Percentiles rank a stretch among this genome's conserved stretches.
Conservation (phyloP, 1,140 invertebrate species). For the Cydia amplana region DNA sequence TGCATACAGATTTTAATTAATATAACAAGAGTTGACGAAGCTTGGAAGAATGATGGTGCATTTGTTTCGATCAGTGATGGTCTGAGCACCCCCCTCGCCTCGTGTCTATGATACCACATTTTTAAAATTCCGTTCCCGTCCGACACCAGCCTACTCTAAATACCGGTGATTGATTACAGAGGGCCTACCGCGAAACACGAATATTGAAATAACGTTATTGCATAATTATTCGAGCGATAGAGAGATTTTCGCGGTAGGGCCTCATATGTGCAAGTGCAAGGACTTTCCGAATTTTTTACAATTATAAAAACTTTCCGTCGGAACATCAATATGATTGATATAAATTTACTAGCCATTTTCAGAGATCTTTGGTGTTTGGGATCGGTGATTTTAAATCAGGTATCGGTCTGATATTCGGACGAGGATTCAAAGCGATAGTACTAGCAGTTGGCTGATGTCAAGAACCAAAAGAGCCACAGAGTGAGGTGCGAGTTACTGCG, state of each 20-base stretch:
- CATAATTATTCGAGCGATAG: too few relatives aligned
- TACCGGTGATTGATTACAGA: too few relatives aligned
- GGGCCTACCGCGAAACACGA: too few relatives aligned
- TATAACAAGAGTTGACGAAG: constrained; percentile 15
- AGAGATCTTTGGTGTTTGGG: too few relatives aligned
- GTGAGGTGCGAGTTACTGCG: constrained; percentile 17
- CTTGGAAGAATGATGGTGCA: constrained; percentile 5
- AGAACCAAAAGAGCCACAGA: constrained; percentile 18
- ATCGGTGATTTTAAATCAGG: not conserved
- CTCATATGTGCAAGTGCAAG: too few relatives aligned
- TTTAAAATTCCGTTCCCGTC: not conserved
- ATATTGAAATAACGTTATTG: too few relatives aligned
- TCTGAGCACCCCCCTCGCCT: not conserved
- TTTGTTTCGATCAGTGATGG: constrained; percentile 8
- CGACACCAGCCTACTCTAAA: not conserved
- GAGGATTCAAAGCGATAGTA: constrained; percentile 12
- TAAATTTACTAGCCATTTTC: too few relatives aligned
- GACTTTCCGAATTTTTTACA: too few relatives aligned
- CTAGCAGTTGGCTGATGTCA: not conserved
- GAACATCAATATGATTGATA: too few relatives aligned
- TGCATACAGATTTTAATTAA: constrained; percentile 24
- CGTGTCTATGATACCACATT: not conserved
- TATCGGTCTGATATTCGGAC: not conserved
- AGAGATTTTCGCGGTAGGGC: too few relatives aligned
- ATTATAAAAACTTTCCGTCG: too few relatives aligned